Conservation (phyloP, 2,888 invertebrate species). For the Chelonus formosanus region DNA sequence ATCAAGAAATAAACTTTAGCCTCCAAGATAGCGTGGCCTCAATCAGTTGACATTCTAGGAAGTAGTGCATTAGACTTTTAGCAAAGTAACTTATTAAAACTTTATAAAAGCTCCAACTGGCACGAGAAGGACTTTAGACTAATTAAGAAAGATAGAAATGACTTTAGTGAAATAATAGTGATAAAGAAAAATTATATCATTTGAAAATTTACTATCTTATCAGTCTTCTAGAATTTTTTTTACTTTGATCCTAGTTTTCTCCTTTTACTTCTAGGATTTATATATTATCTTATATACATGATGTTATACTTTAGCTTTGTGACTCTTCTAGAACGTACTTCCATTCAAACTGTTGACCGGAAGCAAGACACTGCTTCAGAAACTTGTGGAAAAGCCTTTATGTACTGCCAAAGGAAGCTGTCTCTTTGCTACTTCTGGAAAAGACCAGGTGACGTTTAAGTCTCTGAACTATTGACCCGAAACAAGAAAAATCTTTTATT, state of each 20-base stretch:
- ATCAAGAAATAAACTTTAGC: background rate
- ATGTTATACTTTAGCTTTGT: too few relatives aligned
- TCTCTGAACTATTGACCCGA: too few relatives aligned
- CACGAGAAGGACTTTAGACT: background rate
- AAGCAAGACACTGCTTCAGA: too few relatives aligned
- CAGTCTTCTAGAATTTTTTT: background rate
- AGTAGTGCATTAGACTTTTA: background rate
- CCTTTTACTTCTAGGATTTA: background rate
- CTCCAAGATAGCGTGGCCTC: constrained; percentile 2
- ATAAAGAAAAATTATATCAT: too few relatives aligned
- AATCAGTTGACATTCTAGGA: constrained; percentile 1
- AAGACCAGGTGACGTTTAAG: too few relatives aligned
- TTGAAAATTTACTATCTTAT: too few relatives aligned
- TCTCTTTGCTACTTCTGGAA: too few relatives aligned
- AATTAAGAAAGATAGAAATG: constrained; percentile 4
- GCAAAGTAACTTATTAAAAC: constrained; percentile 7
- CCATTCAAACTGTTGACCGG: too few relatives aligned
- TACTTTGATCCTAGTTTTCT: background rate
- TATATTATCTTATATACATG: too few relatives aligned
- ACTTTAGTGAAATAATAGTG: background rate
- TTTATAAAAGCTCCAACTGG: constrained; percentile 8
- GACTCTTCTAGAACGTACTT: too few relatives aligned
- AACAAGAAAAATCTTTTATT: too few relatives aligned
- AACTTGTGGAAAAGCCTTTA: background rate
- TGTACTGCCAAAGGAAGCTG: background rate